These are phyloP conservation scores for Artemia sinica DNA, from an alignment of 2,888 invertebrate genomes.

Conservation along the genomic window DNA sequence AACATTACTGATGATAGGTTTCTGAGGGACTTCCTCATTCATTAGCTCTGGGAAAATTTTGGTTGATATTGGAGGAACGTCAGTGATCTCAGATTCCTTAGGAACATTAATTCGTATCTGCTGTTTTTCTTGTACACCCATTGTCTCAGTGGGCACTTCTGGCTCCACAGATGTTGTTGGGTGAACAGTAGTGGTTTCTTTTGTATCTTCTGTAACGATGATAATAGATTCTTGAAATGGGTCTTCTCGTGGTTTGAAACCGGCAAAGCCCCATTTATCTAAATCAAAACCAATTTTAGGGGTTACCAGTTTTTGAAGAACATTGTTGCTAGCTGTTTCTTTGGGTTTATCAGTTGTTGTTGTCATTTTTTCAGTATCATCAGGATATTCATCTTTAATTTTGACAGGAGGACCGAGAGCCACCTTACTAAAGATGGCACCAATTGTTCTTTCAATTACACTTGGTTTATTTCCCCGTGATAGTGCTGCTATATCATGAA, in stretches of 20 bases:
- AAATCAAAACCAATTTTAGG: constrained; percentile 12
- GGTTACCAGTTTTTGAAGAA: background rate
- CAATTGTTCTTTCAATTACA: constrained; percentile 43
- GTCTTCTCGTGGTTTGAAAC: constrained; percentile 3
- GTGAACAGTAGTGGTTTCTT: background rate
- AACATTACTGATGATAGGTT: background rate
- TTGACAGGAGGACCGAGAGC: constrained; percentile 27
- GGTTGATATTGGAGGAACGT: background rate
- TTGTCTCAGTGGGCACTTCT: background rate
- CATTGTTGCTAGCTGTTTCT: background rate
- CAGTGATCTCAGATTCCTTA: background rate
- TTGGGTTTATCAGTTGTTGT: constrained; percentile 12
- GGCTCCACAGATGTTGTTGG: background rate
- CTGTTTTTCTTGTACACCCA: background rate
- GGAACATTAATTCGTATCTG: constrained; percentile 6
- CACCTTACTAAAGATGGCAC: constrained; percentile 49
- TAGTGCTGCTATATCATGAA: constrained; percentile 20
- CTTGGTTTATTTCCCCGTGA: constrained; percentile 28
- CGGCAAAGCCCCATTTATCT: constrained; percentile 6
- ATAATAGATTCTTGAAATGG: constrained; percentile 4
- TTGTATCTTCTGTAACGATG: background rate
- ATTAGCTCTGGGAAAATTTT: background rate
- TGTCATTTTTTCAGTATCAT: background rate
- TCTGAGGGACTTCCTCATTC: constrained; percentile 1
- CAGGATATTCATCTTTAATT: background rate